A percentile compares a stretch with the other conserved stretches of the same genome.
Conservation (phyloP, 2,113 vertebrate genomes). For the Ancistrus triradiatus region DNA sequence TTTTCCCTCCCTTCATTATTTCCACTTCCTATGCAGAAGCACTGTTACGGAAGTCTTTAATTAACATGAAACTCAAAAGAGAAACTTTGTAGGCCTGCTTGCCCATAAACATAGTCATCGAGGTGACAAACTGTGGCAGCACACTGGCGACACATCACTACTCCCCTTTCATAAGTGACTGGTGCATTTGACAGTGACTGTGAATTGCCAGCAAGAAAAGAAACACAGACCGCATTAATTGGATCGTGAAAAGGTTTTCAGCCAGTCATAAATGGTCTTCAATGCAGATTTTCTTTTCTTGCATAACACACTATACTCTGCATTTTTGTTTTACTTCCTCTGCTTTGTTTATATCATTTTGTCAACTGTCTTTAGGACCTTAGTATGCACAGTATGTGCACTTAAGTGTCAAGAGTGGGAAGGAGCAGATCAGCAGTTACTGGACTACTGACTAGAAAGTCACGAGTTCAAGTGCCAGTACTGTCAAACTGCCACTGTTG, state of each 20-base stretch:
- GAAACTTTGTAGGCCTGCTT: conserved; percentile 14
- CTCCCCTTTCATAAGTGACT: neutral
- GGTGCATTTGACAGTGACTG: neutral
- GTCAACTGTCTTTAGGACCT: no score
- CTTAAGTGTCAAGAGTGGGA: no score
- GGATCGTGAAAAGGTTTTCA: conserved; percentile 33
- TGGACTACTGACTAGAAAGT: no score
- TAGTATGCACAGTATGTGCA: no score
- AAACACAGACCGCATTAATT: conserved; percentile 15
- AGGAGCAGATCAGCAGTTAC: no score
- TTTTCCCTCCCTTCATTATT: neutral
- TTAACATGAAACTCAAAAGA: conserved; percentile 11
- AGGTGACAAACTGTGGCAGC: conserved; percentile 1
- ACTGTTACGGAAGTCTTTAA: conserved; percentile 17
- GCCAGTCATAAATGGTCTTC: conserved; percentile 24
- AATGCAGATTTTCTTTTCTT: conserved; percentile 7
- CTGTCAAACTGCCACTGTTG: no score
- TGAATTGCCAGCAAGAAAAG: neutral
- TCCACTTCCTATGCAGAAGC: neutral
- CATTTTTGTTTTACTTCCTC: neutral
- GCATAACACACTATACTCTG: neutral
- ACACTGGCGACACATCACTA: conserved; percentile 6
- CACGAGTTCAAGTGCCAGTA: no score
- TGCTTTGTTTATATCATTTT: no score
- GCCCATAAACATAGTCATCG: neutral